Evolutionary conservation across 2,113 vertebrate genomes (phyloP).

Genomic region (Chunga burmeisteri): DNA sequence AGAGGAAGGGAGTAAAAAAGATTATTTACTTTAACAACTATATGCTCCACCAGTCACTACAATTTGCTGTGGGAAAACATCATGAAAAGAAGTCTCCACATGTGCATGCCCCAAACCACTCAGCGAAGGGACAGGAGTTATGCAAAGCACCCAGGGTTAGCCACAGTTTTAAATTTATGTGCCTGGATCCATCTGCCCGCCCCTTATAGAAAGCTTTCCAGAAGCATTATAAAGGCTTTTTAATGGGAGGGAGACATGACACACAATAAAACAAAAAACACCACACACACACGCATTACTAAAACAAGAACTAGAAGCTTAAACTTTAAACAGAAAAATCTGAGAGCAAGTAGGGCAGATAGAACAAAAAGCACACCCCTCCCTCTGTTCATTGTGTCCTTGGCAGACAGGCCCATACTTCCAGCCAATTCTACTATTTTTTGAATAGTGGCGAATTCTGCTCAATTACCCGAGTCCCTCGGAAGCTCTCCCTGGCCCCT

Average conservation of each 20-base stretch:
- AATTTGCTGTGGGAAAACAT: not conserved
- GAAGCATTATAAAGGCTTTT: not conserved
- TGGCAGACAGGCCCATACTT: not conserved
- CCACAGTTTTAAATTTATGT: not conserved
- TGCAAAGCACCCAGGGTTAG: not conserved
- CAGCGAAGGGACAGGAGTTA: not conserved
- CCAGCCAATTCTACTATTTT: conserved; percentile 9
- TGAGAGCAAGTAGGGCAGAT: conserved; percentile 36
- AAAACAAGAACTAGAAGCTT: not conserved
- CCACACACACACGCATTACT: not conserved
- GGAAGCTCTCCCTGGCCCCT: not conserved
- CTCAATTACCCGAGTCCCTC: not conserved
- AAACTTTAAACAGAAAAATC: not conserved
- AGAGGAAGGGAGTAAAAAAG: not conserved
- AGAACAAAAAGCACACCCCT: conserved; percentile 29
- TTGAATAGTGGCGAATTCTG: not conserved
- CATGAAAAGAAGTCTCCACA: not conserved
- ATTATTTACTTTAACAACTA: not conserved
- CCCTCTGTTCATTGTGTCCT: conserved; percentile 40
- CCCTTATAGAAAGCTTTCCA: not conserved
- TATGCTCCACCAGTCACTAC: not conserved
- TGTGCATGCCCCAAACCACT: not conserved
- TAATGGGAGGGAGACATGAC: fast-evolving
- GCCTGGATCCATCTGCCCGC: not conserved
- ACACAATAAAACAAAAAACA: not conserved